Evolutionary conservation across 2,888 invertebrate species (phyloP).

Genomic region (Platycnemis pennipes): DNA sequence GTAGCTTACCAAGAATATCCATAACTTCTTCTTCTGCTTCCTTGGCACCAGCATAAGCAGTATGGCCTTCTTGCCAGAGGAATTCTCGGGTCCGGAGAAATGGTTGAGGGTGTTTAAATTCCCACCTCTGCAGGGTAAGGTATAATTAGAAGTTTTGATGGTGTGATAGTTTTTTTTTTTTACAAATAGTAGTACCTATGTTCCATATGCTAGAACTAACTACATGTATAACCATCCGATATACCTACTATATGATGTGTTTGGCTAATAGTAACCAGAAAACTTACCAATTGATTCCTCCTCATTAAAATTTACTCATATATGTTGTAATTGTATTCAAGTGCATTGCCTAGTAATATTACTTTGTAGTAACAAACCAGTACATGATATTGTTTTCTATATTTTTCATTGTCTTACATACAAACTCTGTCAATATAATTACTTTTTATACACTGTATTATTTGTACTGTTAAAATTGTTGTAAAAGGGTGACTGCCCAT

Average conservation of each 20-base stretch:
- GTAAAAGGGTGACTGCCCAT: too few relatives aligned
- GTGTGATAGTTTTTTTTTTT: neutral
- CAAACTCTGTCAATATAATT: too few relatives aligned
- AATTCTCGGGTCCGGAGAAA: constrained; percentile 99
- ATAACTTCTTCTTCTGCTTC: constrained; percentile 96
- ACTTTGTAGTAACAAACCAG: too few relatives aligned
- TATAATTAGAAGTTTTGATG: neutral
- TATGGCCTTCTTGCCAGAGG: constrained; percentile 99
- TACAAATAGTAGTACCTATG: too few relatives aligned
- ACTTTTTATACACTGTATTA: too few relatives aligned
- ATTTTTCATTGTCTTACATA: too few relatives aligned
- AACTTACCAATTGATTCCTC: neutral
- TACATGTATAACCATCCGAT: too few relatives aligned
- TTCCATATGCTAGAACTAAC: too few relatives aligned
- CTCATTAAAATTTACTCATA: neutral
- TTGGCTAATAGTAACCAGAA: neutral
- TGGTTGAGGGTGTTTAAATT: constrained; percentile 99
- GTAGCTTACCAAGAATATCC: constrained; percentile 83
- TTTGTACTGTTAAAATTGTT: too few relatives aligned
- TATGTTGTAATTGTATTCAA: neutral
- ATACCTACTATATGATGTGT: neutral
- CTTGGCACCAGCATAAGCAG: constrained; percentile 90
- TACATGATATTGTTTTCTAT: too few relatives aligned
- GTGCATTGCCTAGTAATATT: too few relatives aligned
- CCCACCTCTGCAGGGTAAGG: constrained; percentile 91